These are phyloP conservation scores for Neuroterus valhalla DNA, from an alignment of 1,140 invertebrate genomes.

Conservation along the genomic window DNA sequence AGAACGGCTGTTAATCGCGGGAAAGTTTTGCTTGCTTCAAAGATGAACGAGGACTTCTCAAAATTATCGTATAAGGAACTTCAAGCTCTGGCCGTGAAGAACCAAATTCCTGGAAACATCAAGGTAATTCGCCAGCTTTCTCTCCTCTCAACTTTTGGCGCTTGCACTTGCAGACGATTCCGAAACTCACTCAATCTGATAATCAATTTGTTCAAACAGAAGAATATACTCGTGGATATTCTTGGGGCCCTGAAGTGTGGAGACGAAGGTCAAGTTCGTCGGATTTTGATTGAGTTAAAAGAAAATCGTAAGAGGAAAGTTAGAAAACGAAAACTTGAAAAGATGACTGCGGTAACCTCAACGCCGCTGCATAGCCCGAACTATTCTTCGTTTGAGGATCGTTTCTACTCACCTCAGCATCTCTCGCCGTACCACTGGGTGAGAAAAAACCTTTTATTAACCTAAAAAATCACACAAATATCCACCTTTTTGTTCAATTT, in stretches of 20 bases:
- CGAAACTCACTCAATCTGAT: neutral
- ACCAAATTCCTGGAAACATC: conserved; percentile 66
- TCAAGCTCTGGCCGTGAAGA: conserved; percentile 61
- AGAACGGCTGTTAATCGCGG: neutral
- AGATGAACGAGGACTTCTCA: conserved; percentile 60
- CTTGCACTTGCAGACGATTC: neutral
- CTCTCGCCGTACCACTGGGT: conserved; percentile 65
- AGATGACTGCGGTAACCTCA: conserved; percentile 36
- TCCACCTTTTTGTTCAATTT: conserved; percentile 8
- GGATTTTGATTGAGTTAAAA: conserved; percentile 57
- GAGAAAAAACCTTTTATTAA: conserved; percentile 37
- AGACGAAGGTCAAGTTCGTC: conserved; percentile 55
- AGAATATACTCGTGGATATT: conserved; percentile 58
- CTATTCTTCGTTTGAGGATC: conserved; percentile 56
- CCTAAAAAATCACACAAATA: neutral
- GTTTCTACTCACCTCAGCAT: conserved; percentile 53
- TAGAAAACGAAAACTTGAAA: conserved; percentile 54
- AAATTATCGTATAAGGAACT: conserved; percentile 66
- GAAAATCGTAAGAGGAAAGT: conserved; percentile 62
- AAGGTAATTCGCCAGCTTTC: conserved; percentile 57
- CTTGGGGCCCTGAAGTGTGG: conserved; percentile 57
- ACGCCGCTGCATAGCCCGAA: conserved; percentile 60
- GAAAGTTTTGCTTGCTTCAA: conserved; percentile 34
- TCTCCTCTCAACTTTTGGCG: neutral
- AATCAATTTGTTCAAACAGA: conserved; percentile 51